Evolutionary conservation across 2,113 vertebrate species (phyloP), one percentile per base, ranked within the genome.

Genomic region (Pelecanoides urinatrix): DNA sequence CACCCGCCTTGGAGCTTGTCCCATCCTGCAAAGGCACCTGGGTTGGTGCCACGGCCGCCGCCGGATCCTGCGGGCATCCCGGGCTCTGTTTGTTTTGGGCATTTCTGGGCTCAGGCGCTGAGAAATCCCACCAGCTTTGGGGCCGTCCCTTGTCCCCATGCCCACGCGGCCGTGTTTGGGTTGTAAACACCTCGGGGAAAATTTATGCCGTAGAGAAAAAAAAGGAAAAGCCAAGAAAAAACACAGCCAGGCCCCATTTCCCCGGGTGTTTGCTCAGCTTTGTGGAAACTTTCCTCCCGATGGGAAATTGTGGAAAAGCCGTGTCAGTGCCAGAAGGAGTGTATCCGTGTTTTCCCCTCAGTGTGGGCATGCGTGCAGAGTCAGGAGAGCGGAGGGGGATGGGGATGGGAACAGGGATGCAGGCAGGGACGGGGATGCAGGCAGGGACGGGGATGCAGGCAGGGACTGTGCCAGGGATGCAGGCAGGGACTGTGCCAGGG

Each of bases 1-100:
- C 1, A 1, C n/a, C 40, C 4, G 0, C 16, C 17, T 3, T 7
- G 2, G 79, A 67, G 21, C n/a, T 73, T 3, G 0, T 42, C 44
- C 53, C 9, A 3, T 36, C 53, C 38, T 74, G 29, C 44, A 55
- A 34, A 79, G 30, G 38, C n/a, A 13, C 7, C 40, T 67, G 83
- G 52, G 29, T 13, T 49, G 55, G 32, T 72, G 81, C 67, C 0
- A 0, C 7, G 6, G 26, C 18, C 0, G 0, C 4, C 6, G 26
- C 21, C 6, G 10, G 44, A 17, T 47, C n/a, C 27, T 23, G 10
- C 3, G 27, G 53, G 21, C 19, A 30, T 44, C 40, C 73, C 12
- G 5, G 10, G 30, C 4, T 63, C 30, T 71, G 71, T 40, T 45
- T 56, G 59, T 4, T 53, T 38, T 19, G 61, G 50, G 62, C 21